Base-by-base conservation (phyloP, 2,797 vertebrate genomes). In the Salarias fasciatus region DNA sequence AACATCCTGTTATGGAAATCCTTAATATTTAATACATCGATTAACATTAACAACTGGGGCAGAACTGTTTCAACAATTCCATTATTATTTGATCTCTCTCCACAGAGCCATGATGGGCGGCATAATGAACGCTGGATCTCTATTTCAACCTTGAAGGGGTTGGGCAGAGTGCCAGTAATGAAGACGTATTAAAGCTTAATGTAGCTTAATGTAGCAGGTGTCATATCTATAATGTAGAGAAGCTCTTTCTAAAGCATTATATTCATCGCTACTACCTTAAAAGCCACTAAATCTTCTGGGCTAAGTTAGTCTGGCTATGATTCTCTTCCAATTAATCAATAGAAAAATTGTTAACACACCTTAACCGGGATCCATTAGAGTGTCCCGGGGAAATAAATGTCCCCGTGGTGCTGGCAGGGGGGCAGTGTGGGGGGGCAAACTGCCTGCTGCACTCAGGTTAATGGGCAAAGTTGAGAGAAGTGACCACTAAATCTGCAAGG, bases 101-200 rank as follows among this genome's bases (percentile, higher is more conserved):
- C 65, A 62, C 73, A 84, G 91, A 89, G 90, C 77, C 53, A 70
- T 91, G 91, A 91, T 90, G 86, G 88, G 75, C 63, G 82, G 75
- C 62, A 78, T 93, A 92, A 93, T 92, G 91, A 93, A 91, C 93
- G 91, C 90, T 93, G 94, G 94, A 92, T 95, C 95, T 96, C 90
- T 91, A 91, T 91, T 96, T 96, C 96, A 98, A 97, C 96, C 96
- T 98, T 98, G 97, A 95, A 94, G 94, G 92, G 93, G 92, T 93
- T 94, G 93, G 96, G 96, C 95, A 92, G 84, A 87, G 87, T 94
- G 95, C 96, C 97, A 97, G 96, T 98, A 99, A 99, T 99, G 96
- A 98, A 99, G 97, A 98, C 93, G 90, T 96, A 99, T 98, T 95
- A 98, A 96, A 96, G 92, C 96, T 98, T 98, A 98, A 99, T 99